Base-by-base conservation (phyloP, 2,797 vertebrate species). In the Melanotaenia nigrans region DNA sequence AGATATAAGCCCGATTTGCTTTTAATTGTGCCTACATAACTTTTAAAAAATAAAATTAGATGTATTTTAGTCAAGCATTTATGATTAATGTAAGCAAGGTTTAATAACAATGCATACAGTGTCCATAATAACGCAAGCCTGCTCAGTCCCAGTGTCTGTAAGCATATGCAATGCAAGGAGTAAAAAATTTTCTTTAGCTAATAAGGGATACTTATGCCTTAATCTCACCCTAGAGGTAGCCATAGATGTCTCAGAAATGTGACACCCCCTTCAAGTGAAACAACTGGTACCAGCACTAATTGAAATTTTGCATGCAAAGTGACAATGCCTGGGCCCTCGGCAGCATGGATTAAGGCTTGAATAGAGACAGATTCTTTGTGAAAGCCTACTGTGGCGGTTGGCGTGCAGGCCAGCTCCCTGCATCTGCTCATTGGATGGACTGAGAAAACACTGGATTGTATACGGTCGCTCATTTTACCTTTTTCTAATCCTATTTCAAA, bases 201-300 rank as follows among this genome's bases (percentile, higher is more conserved):
- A 70, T 70, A 51, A 42, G 61, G 65, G 83, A 83, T 86, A 82
- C 79, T 85, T 70, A 67, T 77, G 74, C 83, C 71, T 84, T 89
- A 88, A 92, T 87, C 90, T 84, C 81, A 79, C 73, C 79, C 88
- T 85, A 88, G 91, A 94, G 93, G 93, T 92, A 92, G 86, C 81
- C 71, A 64, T 78, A 81, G 82, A 90, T 83, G 82, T 87, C 83
- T 83, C 87, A 79, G 89, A 94, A 94, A 94, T 82, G 82, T 72
- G 87, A 93, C 89, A 91, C 92, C 89, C 87, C 82, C 80, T 87
- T 86, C 84, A 85, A 89, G 82, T 90, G 85, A 95, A 94, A 94
- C 94, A 95, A 95, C 94, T 94, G 93, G 93, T 94, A 94, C 94
- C 94, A 94, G 94, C 91, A 93, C 94, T 95, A 95, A 95, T 95